Percentiles rank a stretch among this genome's conserved stretches.
Conservation (phyloP, 2,113 vertebrate genomes). For the Epinephelus fuscoguttatus region DNA sequence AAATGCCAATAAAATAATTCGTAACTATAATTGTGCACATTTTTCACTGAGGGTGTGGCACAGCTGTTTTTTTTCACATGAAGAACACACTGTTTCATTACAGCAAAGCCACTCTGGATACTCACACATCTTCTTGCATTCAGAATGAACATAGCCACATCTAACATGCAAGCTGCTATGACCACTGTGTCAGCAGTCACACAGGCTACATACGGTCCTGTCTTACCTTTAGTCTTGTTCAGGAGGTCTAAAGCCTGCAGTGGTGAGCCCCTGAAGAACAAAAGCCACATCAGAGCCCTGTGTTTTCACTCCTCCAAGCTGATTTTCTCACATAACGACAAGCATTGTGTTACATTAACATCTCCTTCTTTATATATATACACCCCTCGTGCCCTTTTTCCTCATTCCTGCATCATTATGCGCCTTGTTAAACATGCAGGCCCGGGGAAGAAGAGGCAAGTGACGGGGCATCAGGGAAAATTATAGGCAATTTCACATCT, state of each 20-base stretch:
- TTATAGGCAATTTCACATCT: conserved; percentile 90
- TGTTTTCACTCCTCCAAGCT: conserved; percentile 57
- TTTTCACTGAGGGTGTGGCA: not conserved
- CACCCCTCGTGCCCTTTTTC: conserved; percentile 64
- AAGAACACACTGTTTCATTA: not conserved
- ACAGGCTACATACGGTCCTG: conserved; percentile 10
- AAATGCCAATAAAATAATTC: not conserved
- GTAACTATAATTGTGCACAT: not conserved
- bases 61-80: not conserved
- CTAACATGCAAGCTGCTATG: not conserved
- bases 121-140: not conserved
- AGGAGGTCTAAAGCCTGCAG: conserved; percentile 33
- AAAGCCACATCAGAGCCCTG: conserved; percentile 44
- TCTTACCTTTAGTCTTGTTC: conserved; percentile 66
- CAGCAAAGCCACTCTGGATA: not conserved
- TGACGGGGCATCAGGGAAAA: conserved; percentile 85
- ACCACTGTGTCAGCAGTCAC: not conserved
- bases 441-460: conserved; percentile 70
- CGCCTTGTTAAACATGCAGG: conserved; percentile 78
- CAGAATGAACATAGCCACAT: not conserved
- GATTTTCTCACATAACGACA: conserved; percentile 62
- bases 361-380: conserved; percentile 63
- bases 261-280: conserved; percentile 51
- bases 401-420: conserved; percentile 73
- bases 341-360: conserved; percentile 67